Evolutionary conservation across 2,797 vertebrate genomes (phyloP).

Genomic region (Hephaestus fuliginosus): DNA sequence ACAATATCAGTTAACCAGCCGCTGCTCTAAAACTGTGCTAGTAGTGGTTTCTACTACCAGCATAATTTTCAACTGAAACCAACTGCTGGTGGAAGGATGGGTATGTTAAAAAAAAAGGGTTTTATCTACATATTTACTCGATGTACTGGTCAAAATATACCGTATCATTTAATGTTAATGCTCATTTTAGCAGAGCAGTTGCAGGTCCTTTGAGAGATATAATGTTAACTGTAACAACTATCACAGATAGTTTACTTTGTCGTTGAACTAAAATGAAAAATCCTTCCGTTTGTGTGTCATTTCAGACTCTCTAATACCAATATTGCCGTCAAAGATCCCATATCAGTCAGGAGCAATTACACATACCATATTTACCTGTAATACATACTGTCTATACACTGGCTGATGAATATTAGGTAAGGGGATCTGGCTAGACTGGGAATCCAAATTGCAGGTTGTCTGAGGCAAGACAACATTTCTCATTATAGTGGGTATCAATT

Average conservation of each 20-base stretch:
- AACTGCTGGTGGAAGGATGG: no score
- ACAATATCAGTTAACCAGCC: not conserved
- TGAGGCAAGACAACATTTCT: slow-evolving; percentile 8
- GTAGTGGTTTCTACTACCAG: not conserved
- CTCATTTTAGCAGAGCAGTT: no score
- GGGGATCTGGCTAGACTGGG: not conserved
- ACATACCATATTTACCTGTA: not conserved
- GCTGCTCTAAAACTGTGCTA: not conserved
- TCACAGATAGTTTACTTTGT: no score
- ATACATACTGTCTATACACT: not conserved
- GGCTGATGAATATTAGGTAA: not conserved
- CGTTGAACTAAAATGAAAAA: no score
- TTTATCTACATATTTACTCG: no score
- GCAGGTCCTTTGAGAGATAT: no score
- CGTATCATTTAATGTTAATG: no score
- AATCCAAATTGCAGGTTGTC: slow-evolving; percentile 24
- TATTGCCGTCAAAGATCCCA: not conserved
- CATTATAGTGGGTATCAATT: slow-evolving; percentile 29
- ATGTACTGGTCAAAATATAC: no score
- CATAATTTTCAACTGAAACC: not conserved
- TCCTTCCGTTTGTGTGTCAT: no score
- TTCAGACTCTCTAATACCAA: not conserved
- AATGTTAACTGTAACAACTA: no score
- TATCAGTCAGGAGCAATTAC: not conserved
- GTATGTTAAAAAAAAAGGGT: no score